These are phyloP conservation scores for Caenorhabditis brenneri DNA, from an alignment of 1,140 invertebrate genomes.

Conservation along the genomic window DNA sequence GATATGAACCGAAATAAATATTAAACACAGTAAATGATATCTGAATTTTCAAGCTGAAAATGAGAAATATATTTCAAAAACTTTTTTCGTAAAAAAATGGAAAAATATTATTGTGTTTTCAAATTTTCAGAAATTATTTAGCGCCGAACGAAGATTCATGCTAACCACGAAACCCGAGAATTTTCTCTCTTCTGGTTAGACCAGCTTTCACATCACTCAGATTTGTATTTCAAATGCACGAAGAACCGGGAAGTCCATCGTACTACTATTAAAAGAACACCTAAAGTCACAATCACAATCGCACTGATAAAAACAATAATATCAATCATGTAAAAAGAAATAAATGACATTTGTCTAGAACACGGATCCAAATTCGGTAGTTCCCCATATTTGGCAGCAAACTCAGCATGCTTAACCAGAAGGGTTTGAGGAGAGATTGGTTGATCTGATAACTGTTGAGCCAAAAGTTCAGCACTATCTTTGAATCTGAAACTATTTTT, in stretches of 20 bases:
- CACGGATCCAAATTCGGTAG: constrained; percentile 23
- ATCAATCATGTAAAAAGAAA: constrained; percentile 10
- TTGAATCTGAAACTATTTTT: constrained; percentile 44
- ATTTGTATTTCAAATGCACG: not conserved
- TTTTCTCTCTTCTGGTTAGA: too few relatives aligned
- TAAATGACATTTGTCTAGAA: constrained; percentile 3
- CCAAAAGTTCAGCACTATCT: not conserved
- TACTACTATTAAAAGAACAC: not conserved
- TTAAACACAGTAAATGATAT: too few relatives aligned
- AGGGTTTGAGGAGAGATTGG: not conserved
- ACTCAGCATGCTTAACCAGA: constrained; percentile 28
- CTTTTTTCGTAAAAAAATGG: too few relatives aligned
- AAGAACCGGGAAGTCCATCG: not conserved
- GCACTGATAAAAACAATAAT: not conserved
- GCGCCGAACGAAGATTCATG: too few relatives aligned
- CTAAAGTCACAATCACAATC: not conserved
- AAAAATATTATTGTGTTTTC: too few relatives aligned
- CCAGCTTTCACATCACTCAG: not conserved
- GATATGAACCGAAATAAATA: too few relatives aligned
- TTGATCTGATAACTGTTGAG: not conserved
- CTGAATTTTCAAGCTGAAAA: too few relatives aligned
- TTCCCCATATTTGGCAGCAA: constrained; percentile 30
- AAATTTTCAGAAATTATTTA: too few relatives aligned
- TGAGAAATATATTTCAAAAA: too few relatives aligned
- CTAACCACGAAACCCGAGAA: too few relatives aligned